Base-by-base conservation (phyloP, 2,113 vertebrate species). In the Hepsetus odoe region DNA sequence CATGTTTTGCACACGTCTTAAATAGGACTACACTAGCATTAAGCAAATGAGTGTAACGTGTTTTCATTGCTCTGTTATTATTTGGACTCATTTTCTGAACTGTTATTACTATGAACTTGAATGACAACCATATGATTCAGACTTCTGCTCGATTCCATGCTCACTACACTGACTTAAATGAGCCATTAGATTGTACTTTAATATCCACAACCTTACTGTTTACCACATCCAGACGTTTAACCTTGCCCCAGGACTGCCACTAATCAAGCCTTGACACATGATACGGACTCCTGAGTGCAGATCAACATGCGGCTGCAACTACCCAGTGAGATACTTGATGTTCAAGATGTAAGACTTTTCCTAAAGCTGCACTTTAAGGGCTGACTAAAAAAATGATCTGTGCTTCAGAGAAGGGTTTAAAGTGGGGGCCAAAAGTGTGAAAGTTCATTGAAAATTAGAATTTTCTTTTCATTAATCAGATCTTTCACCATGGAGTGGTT, bases 121-220 rank as follows among this genome's bases (percentile, higher is more conserved):
- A 30, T 35, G 59, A 72, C 55, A 62, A 28, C 64, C 55, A 51
- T 76, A 11, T 11, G 72, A 74, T 51, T 38, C 8, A 22, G 20
- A 38, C 18, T 12, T 30, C 7, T 56, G 56, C 14, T 42, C 28
- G 11, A 67, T 35, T 18, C 16, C 13, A 14, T 42, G 18, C 62
- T 56, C 49, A 13, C 33, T 68, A 51, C 18, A 32, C 14, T 14
- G 40, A 32, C 40, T 30, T 74, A 64, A 46, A 64, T 59, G 12
- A 14, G 42, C 42, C 12, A 4, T 44, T 14, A 16, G 13, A 7
- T 44, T 44, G 13, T 14, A 44, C 42, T 38, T 51, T 38, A 64
- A 62, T 74, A 22, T 0, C 4, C n/a, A n/a, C n/a, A n/a, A n/a
- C n/a, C n/a, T n/a, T n/a, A n/a, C n/a, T 46, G 35, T 40, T 32